These are phyloP conservation scores for Anas platyrhynchos DNA, from an alignment of 2,113 vertebrate genomes.

Conservation along the genomic window DNA sequence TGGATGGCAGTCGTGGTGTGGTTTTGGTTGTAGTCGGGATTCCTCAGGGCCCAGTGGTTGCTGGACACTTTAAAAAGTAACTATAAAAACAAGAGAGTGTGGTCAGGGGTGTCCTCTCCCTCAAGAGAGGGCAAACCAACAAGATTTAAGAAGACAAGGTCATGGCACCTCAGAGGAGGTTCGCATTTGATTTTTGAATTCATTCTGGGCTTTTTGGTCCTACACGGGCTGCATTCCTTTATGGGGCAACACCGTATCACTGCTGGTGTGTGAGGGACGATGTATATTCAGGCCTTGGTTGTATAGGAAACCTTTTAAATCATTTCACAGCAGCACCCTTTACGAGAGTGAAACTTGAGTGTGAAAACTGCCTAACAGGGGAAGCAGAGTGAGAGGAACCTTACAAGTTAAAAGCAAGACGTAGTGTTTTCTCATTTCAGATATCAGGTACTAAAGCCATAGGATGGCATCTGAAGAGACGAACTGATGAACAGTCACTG, in stretches of 20 bases:
- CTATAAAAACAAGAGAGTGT: background rate
- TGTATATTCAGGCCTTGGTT: background rate
- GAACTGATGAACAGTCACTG: background rate
- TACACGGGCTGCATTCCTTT: background rate
- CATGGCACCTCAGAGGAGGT: background rate
- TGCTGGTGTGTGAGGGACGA: background rate
- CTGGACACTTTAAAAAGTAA: background rate
- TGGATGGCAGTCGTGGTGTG: background rate
- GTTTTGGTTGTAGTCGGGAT: background rate
- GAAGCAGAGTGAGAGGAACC: background rate
- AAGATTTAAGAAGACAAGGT: background rate
- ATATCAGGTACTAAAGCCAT: background rate
- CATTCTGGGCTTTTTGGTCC: background rate
- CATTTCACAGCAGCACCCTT: background rate
- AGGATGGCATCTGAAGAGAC: background rate
- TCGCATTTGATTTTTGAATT: background rate
- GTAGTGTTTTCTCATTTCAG: background rate
- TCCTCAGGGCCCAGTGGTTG: background rate
- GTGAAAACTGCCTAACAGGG: background rate
- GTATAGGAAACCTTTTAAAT: background rate
- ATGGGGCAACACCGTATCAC: background rate
- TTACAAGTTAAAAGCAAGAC: background rate
- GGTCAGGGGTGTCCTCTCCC: background rate
- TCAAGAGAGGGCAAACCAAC: background rate
- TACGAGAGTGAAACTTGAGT: background rate